Evolutionary conservation across 2,888 invertebrate genomes (phyloP).

Genomic region (Eucera pruinosa): DNA sequence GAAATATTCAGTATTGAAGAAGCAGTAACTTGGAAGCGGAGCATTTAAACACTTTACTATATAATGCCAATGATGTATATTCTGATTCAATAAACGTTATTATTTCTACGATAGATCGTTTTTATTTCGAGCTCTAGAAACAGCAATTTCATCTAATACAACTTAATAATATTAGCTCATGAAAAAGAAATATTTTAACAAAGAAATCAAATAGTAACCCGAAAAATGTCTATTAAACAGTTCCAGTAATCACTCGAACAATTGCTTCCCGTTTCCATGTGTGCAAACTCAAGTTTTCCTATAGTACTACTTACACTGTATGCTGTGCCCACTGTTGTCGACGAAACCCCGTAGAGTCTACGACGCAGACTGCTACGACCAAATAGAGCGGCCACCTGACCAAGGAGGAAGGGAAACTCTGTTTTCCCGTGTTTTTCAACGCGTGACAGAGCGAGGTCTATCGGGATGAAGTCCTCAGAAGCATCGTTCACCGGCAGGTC

Average conservation of each 20-base stretch:
- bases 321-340: not conserved
- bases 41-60: no score
- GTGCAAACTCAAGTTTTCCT: not conserved
- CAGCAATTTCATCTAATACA: no score
- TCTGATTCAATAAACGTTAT: no score
- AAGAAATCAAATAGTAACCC: not conserved
- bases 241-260: not conserved
- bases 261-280: not conserved
- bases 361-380: not conserved
- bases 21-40: no score
- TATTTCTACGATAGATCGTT: no score
- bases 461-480: slow-evolving; percentile 38
- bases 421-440: slow-evolving; percentile 36
- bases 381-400: slow-evolving; percentile 11
- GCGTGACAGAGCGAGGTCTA: slow-evolving; percentile 21
- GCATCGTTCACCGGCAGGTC: slow-evolving; percentile 39
- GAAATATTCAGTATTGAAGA: no score
- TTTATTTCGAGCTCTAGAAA: no score
- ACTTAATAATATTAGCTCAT: no score
- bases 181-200: no score
- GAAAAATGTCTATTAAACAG: not conserved
- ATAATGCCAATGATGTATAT: no score
- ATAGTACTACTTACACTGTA: no score
- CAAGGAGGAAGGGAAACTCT: slow-evolving; percentile 9
- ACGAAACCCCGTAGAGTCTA: not conserved